phyloP scores from a whole-genome alignment of 2,888 invertebrate species.

The Pyrrhia umbra region DNA sequence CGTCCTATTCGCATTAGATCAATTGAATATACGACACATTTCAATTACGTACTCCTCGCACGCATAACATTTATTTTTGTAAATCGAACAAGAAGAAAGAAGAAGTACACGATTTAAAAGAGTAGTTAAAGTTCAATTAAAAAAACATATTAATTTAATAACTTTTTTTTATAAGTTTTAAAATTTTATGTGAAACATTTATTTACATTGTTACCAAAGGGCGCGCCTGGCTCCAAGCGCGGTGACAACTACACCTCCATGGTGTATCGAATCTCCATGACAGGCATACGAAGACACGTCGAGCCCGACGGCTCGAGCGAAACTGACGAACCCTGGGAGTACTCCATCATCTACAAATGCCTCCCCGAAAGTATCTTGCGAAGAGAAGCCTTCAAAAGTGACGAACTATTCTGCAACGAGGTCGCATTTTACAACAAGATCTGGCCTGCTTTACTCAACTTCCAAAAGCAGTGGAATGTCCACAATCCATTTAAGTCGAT shows the following conservation, averaged over 20 bases:
- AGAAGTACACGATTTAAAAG: no score
- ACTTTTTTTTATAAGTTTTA: no score
- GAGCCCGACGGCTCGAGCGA: conserved; percentile 74
- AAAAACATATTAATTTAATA: no score
- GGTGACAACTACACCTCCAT: conserved; percentile 94
- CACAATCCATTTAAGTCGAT: conserved; percentile 88
- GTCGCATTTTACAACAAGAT: conserved; percentile 93
- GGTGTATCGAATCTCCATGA: conserved; percentile 92
- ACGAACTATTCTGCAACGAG: conserved; percentile 93
- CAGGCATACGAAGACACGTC: conserved; percentile 82
- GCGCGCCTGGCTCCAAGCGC: conserved; percentile 92
- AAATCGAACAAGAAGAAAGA: no score
- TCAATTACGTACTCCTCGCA: no score
- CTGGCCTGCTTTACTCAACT: conserved; percentile 91
- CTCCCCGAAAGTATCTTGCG: conserved; percentile 91
- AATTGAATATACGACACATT: no score
- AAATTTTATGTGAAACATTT: no score
- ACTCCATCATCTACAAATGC: conserved; percentile 93
- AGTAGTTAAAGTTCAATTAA: no score
- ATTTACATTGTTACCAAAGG: conserved; percentile 74
- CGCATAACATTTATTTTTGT: no score
- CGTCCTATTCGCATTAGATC: no score
- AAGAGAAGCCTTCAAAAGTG: conserved; percentile 93
- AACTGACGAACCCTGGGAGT: conserved; percentile 90
- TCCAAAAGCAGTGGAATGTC: conserved; percentile 87